A percentile compares a stretch with the other conserved stretches of the same genome.
phyloP scores from a whole-genome alignment of 2,797 vertebrate species.

The Notolabrus celidotus region DNA sequence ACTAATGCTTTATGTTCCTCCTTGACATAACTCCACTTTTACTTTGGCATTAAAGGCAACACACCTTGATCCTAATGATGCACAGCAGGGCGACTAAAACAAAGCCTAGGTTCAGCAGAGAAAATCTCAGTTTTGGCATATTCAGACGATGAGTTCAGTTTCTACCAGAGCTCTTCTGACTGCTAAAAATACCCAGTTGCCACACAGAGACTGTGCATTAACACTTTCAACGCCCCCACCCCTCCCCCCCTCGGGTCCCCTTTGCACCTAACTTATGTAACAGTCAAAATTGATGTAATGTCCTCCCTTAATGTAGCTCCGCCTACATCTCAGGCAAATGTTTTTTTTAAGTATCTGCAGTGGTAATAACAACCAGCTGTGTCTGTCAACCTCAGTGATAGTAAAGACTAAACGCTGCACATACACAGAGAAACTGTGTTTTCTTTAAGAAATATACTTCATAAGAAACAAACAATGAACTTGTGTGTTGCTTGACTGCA shows the following conservation, averaged over 20 bases:
- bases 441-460: too few relatives aligned
- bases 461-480: too few relatives aligned
- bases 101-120: slow-evolving; percentile 38
- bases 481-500: too few relatives aligned
- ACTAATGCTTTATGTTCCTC: background rate
- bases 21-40: background rate
- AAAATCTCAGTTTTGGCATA: slow-evolving; percentile 28
- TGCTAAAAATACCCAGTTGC: slow-evolving; percentile 68
- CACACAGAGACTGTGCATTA: slow-evolving; percentile 24
- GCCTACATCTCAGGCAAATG: slow-evolving; percentile 7
- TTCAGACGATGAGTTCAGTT: slow-evolving; percentile 47
- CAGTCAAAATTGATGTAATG: background rate
- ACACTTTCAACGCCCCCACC: slow-evolving; percentile 3
- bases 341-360: background rate
- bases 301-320: slow-evolving; percentile 12
- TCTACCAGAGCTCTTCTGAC: slow-evolving; percentile 22
- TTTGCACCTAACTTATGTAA: slow-evolving; percentile 41
- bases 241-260: background rate
- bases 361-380: background rate
- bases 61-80: background rate
- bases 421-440: too few relatives aligned
- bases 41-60: background rate
- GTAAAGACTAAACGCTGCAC: background rate
- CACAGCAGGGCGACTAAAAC: slow-evolving; percentile 26
- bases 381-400: background rate